These are phyloP conservation scores for Xiphias gladius DNA, from an alignment of 2,113 vertebrate genomes.

Conservation along the genomic window DNA sequence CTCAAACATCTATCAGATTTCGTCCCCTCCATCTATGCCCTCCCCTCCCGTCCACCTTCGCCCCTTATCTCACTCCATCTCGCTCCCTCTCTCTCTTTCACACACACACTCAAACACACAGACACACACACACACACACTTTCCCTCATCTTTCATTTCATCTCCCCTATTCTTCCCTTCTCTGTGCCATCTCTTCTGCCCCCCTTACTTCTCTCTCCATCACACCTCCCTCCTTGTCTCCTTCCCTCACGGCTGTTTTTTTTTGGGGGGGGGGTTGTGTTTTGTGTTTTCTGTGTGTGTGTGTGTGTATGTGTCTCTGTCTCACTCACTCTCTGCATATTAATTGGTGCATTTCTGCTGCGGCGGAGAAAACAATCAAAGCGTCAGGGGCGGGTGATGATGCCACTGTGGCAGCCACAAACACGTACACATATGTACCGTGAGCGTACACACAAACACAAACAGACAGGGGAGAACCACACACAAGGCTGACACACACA, in stretches of 20 bases:
- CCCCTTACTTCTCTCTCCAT: slow-evolving; percentile 47
- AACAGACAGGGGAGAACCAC: slow-evolving; percentile 12
- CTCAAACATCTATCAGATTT: slow-evolving; percentile 81
- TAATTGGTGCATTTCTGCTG: slow-evolving; percentile 89
- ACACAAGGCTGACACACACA: slow-evolving; percentile 13
- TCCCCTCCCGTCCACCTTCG: slow-evolving; percentile 27
- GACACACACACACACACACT: slow-evolving; percentile 42
- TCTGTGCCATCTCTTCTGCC: slow-evolving; percentile 75
- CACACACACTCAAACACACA: slow-evolving; percentile 34
- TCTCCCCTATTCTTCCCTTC: slow-evolving; percentile 70
- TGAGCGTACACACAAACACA: slow-evolving; percentile 58
- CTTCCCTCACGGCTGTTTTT: slow-evolving; percentile 76
- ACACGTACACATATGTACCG: slow-evolving; percentile 79
- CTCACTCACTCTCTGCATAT: slow-evolving; percentile 89
- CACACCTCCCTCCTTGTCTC: slow-evolving; percentile 64
- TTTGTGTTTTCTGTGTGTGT: slow-evolving; percentile 56
- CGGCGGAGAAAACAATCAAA: slow-evolving; percentile 88
- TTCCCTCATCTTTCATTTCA: slow-evolving; percentile 81
- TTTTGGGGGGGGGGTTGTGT: slow-evolving; percentile 54
- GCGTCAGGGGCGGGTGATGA: slow-evolving; percentile 85
- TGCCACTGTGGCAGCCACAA: slow-evolving; percentile 83
- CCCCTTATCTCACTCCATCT: slow-evolving; percentile 66
- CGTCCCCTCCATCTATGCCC: slow-evolving; percentile 62
- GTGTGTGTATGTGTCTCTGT: slow-evolving; percentile 76
- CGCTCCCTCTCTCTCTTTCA: slow-evolving; percentile 9